These are phyloP conservation scores for Macroramphosus scolopax DNA, from an alignment of 2,797 vertebrate genomes.

Conservation along the genomic window DNA sequence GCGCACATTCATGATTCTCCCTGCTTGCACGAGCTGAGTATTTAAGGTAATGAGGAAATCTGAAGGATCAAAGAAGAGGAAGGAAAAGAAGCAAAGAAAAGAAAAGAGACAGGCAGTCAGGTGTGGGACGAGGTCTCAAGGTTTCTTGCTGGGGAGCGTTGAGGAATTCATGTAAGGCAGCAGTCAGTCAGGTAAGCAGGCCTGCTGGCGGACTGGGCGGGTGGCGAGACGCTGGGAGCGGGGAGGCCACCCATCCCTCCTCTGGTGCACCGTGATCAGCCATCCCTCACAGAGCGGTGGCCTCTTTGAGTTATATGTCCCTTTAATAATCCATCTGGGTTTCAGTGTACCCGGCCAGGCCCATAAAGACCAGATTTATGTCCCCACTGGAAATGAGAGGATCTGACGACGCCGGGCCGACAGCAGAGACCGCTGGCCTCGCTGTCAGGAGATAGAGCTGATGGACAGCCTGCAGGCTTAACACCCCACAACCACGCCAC, in stretches of 20 bases:
- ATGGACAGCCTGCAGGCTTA: conserved; percentile 64
- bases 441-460: conserved; percentile 71
- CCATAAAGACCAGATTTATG: conserved; percentile 82
- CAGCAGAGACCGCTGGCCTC: conserved; percentile 55
- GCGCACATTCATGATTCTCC: too few relatives aligned
- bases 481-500: conserved; percentile 38
- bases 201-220: conserved; percentile 51
- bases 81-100: not conserved
- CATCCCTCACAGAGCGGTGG: conserved; percentile 65
- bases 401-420: conserved; percentile 48
- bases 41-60: too few relatives aligned
- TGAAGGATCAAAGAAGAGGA: not conserved
- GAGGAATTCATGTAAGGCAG: conserved; percentile 36
- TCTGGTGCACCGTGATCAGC: conserved; percentile 62
- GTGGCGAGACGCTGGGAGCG: conserved; percentile 43
- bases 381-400: conserved; percentile 72
- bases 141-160: conserved; percentile 39
- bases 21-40: too few relatives aligned
- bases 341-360: conserved; percentile 59
- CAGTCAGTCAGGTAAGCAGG: conserved; percentile 38
- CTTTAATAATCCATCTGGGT: conserved; percentile 79
- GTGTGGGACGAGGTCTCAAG: conserved; percentile 53
- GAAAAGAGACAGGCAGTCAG: conserved; percentile 9
- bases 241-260: conserved; percentile 54
- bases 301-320: conserved; percentile 78